Conservation (phyloP, 92 coral and sea anemone genomes). For the Zoanthus gigantus region DNA sequence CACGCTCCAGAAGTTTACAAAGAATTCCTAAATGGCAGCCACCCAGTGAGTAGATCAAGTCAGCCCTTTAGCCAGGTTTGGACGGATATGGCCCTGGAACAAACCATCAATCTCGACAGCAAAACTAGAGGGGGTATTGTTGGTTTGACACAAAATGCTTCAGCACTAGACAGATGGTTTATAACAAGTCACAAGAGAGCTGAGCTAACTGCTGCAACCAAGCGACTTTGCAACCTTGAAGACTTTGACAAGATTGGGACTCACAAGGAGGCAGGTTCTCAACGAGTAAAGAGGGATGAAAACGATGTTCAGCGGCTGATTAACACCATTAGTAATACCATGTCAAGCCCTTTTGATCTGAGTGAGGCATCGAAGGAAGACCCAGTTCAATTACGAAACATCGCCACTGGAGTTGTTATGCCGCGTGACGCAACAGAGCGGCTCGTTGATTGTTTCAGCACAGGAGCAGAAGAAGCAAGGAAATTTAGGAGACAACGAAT, state of each 20-base stretch:
- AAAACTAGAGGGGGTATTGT: conserved; percentile 72
- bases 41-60: too few relatives aligned
- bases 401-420: conserved; percentile 67
- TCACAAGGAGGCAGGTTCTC: conserved; percentile 69
- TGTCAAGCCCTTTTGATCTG: conserved; percentile 71
- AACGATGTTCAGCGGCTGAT: conserved; percentile 62
- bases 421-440: conserved; percentile 55
- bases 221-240: conserved; percentile 48
- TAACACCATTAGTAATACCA: conserved; percentile 49
- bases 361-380: conserved; percentile 52
- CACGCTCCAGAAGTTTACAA: too few relatives aligned
- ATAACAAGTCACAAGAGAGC: conserved; percentile 62
- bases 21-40: too few relatives aligned
- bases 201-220: conserved; percentile 55
- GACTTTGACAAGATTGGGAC: conserved; percentile 52
- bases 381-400: conserved; percentile 54
- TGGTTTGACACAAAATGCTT: conserved; percentile 70
- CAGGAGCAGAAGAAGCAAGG: conserved; percentile 44
- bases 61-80: conserved; percentile 76
- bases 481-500: conserved; percentile 50
- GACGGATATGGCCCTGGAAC: conserved; percentile 40
- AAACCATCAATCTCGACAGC: conserved; percentile 75
- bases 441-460: conserved; percentile 45
- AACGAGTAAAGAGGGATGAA: conserved; percentile 60
- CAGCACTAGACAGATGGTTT: conserved; percentile 62